Evolutionary conservation across 37 sponge, comb jelly and placozoan species (phyloP).

Genomic region (Tethya wilhelma): DNA sequence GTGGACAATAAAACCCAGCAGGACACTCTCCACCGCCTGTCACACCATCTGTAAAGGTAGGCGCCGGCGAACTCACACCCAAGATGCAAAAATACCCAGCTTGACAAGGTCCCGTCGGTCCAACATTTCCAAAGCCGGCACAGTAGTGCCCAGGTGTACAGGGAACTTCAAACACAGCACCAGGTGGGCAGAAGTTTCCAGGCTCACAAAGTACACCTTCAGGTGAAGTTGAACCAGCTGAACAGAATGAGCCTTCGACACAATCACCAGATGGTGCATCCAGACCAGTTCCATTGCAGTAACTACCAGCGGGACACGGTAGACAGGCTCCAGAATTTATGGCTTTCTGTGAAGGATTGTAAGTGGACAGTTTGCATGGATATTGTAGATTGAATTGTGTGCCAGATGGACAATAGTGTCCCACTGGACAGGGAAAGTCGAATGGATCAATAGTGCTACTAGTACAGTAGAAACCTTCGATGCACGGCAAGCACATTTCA

Average conservation of each 20-base stretch:
- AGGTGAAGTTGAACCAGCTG: neutral
- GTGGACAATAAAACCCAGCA: conserved; percentile 25
- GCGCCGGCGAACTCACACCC: neutral
- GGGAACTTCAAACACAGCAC: neutral
- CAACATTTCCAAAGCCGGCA: neutral
- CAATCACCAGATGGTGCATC: neutral
- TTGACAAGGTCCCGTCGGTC: neutral
- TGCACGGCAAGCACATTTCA: neutral
- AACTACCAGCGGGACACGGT: conserved; percentile 3
- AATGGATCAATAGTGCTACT: neutral
- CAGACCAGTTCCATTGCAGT: conserved; percentile 3
- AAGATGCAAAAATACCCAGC: conserved; percentile 5
- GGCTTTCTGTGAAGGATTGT: neutral
- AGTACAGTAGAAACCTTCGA: conserved; percentile 5
- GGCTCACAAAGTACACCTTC: neutral
- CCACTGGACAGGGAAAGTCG: conserved; percentile 2
- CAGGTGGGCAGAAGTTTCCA: neutral
- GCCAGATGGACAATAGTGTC: conserved; percentile 4
- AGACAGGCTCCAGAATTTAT: neutral
- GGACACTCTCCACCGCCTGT: neutral
- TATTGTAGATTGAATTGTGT: neutral
- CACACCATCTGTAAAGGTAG: neutral
- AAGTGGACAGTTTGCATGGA: conserved; percentile 8
- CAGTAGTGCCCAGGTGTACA: conserved; percentile 2
- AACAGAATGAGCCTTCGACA: conserved; percentile 3